Percentiles rank a stretch among this genome's conserved stretches.
Conservation (phyloP, 2,888 invertebrate species). For the Odontocolon sp. region DNA sequence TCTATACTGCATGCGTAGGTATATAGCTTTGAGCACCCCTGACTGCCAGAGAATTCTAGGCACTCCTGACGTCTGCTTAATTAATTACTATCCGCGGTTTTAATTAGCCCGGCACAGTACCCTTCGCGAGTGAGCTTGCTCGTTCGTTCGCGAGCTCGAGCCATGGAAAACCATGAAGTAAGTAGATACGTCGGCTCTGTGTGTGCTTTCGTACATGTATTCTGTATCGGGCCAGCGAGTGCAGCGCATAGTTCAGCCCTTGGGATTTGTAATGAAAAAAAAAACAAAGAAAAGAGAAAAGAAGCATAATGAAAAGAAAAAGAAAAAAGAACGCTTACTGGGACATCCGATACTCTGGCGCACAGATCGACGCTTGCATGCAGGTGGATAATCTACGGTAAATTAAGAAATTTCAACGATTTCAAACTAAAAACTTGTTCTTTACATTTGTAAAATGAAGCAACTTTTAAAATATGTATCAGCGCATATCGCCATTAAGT, state of each 20-base stretch:
- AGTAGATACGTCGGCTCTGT: conserved; percentile 58
- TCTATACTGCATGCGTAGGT: conserved; percentile 38
- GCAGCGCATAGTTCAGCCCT: conserved; percentile 15
- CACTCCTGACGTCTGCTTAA: conserved; percentile 80
- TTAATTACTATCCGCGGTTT: conserved; percentile 81
- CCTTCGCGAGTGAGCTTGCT: conserved; percentile 45
- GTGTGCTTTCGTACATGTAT: background rate
- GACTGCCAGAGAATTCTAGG: conserved; percentile 76
- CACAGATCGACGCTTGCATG: background rate
- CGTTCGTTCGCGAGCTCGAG: conserved; percentile 34
- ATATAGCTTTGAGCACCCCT: conserved; percentile 74
- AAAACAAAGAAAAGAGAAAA: background rate
- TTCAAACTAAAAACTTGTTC: too few relatives aligned
- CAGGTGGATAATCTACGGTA: conserved; percentile 4
- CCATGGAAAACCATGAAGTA: conserved; percentile 72
- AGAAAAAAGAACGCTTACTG: conserved; percentile 10
- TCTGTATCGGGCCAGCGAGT: conserved; percentile 26
- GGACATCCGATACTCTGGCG: background rate
- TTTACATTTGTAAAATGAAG: too few relatives aligned
- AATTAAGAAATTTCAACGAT: conserved; percentile 15
- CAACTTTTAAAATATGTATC: background rate
- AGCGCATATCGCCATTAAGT: too few relatives aligned
- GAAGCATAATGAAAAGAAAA: background rate
- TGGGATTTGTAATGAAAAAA: conserved; percentile 15
- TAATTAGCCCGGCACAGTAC: conserved; percentile 77